Conservation (phyloP, 2,113 vertebrate species). For the Chrysemys picta region DNA sequence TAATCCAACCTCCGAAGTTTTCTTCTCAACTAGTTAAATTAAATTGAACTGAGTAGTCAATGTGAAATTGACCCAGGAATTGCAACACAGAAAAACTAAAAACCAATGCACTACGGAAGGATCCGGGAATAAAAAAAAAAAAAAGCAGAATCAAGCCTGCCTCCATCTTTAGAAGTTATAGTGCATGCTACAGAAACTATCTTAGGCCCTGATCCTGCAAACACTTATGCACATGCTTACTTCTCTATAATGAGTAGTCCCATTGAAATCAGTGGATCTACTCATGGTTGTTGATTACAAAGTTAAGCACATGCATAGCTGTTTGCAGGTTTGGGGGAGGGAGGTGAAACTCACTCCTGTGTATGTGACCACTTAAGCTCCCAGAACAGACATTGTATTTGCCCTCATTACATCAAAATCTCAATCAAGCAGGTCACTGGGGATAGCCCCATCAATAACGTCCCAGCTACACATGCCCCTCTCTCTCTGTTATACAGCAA, state of each 20-base stretch:
- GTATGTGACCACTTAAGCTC: background rate
- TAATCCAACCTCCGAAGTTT: background rate
- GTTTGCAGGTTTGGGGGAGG: background rate
- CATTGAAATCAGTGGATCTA: background rate
- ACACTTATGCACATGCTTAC: background rate
- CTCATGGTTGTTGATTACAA: background rate
- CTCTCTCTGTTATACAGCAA: background rate
- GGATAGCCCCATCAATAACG: background rate
- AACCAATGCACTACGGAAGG: background rate
- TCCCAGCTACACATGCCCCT: background rate
- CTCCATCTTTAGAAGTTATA: conserved; percentile 32
- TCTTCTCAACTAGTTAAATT: conserved; percentile 23
- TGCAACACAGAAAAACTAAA: background rate
- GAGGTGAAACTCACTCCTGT: background rate
- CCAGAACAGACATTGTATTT: background rate
- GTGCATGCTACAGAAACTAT: background rate
- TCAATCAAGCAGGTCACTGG: background rate
- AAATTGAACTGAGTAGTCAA: conserved; percentile 14
- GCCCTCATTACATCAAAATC: background rate
- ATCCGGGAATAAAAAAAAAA: conserved; percentile 3
- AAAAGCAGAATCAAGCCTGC: conserved; percentile 32
- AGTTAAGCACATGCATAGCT: background rate
- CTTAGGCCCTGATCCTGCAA: background rate
- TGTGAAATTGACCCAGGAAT: conserved; percentile 3
- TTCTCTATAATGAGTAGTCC: too few relatives aligned